Evolutionary conservation across 2,888 invertebrate species (phyloP), one percentile per base, ranked within the genome.

Genomic region (Eurytoma adleriae): DNA sequence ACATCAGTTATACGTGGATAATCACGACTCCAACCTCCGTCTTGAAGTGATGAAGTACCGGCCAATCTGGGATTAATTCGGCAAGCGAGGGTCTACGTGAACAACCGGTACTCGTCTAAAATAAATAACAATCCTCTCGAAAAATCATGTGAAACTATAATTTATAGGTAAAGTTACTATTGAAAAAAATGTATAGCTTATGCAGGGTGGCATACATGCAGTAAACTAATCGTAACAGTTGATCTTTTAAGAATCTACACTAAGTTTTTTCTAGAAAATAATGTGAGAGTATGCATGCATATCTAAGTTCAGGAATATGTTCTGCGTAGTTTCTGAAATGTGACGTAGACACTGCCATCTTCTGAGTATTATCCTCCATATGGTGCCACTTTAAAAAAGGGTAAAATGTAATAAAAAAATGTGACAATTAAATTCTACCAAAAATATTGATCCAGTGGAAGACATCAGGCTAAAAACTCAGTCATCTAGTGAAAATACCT

Each of bases 61-160:
- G 98, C 97, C 98, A 98, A 93, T 98, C 98, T 91, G 97, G 98
- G 92, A 98, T 98, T 93, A 97, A 94, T 93, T 98, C 98, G 90
- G 97, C 97, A 92, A 97, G 94, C 90, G 97, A 97, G 91, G 94
- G 95, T 93, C 96, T 94, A 94, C 97, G 95, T 88, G 93, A 92
- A 91, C 92, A 91, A 91, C 86, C 89, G 86, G 61, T 69, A 73
- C 64, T 68, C 54, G 18, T 68, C 76, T 82, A 82, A 70, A 82
- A 79, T 75, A 48, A 79, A 79, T 76, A 79, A 80, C 18, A 80
- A 56, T 48, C 20, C 27, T 61, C 69, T 82, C 68, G 66, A 80
- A 61, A 77, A 64, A 59, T 50, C 48, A 67, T 78, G 52, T 13
- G 40, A 40, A 40, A 10, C 40, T 40, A 40, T 40, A 40, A 40